Evolutionary conservation across 2,888 invertebrate genomes (phyloP).

Genomic region (Anthrax anthrax): DNA sequence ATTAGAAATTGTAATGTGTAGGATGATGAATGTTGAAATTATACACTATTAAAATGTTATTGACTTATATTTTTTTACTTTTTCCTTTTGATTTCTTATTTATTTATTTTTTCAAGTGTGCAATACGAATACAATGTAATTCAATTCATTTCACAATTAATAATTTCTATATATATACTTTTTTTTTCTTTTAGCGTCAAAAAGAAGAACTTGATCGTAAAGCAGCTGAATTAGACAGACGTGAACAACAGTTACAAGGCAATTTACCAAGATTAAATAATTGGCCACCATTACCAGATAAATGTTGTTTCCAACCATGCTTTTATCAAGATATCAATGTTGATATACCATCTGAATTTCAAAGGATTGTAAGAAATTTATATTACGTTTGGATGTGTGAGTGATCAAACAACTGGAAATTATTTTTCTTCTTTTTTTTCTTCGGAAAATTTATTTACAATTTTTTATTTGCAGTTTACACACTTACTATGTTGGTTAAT

Average conservation of each 20-base stretch:
- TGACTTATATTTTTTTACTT: no score
- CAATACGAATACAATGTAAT: no score
- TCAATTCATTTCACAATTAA: no score
- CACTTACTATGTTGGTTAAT: conserved; percentile 70
- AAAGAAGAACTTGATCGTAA: conserved; percentile 86
- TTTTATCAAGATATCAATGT: conserved; percentile 99
- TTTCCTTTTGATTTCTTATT: no score
- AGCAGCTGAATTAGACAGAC: conserved; percentile 73
- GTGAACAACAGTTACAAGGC: conserved; percentile 69
- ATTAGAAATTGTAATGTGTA: no score
- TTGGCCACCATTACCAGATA: conserved; percentile 94
- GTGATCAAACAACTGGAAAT: conserved; percentile 30
- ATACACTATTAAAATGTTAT: no score
- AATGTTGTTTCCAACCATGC: conserved; percentile 90
- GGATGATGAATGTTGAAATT: no score
- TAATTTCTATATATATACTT: conserved; percentile 5
- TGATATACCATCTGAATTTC: conserved; percentile 96
- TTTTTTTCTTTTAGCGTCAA: conserved; percentile 43
- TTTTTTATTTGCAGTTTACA: conserved; percentile 59
- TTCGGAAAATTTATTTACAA: conserved; percentile 1
- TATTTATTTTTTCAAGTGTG: no score
- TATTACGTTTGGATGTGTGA: conserved; percentile 97
- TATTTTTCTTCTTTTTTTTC: neutral
- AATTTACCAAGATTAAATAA: conserved; percentile 71
- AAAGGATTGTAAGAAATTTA: conserved; percentile 83